Base-by-base conservation (phyloP, 2,797 vertebrate species). In the Micropoecilia bifurca region DNA sequence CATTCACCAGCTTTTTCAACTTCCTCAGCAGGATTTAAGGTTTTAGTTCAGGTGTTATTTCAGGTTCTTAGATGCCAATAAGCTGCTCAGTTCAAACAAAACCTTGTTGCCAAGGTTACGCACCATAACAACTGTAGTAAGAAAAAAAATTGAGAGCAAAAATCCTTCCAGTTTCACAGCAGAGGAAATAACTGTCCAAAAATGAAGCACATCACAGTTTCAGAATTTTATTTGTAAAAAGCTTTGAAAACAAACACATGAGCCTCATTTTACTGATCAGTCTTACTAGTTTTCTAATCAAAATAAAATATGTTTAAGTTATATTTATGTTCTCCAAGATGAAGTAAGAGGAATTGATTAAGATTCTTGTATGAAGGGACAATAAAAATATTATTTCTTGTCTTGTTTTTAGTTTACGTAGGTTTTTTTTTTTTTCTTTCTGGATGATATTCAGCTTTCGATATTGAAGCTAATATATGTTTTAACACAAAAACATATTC, bases 1-100 rank as follows among this genome's bases (percentile, higher is more conserved):
- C 25, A 12, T 53, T 10, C 25, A n/a, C 8, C 0, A 0, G 12
- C 8, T 10, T 55, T 55, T 12, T 55, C 25, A n/a, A n/a, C 25
- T n/a, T n/a, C 9, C 3, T 3, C 10, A 0, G 25, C 10, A 0
- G 9, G 25, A 57, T 28, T 4, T 13, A n/a, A n/a, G 9, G 3
- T 57, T 12, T 12, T 57, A 57, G 9, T n/a, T 57, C 53, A 12
- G 46, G 13, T 47, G 16, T 47, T 47, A 47, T 47, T 47, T 47
- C 12, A 47, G 14, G 12, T 47, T 16, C 3, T 18, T 13, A 47
- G 46, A 47, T 47, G 12, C 46, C 14, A 47, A 18, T 47, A 14
- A 47, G 46, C 46, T 47, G 14, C 46, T 16, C 46, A 47, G 46
- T 47, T 47, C 2, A 47, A 47, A 47, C 0, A 47, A 47, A 3